Conservation (phyloP, 37 sponge, comb jelly and placozoan genomes). For the Oopsacas minuta region DNA sequence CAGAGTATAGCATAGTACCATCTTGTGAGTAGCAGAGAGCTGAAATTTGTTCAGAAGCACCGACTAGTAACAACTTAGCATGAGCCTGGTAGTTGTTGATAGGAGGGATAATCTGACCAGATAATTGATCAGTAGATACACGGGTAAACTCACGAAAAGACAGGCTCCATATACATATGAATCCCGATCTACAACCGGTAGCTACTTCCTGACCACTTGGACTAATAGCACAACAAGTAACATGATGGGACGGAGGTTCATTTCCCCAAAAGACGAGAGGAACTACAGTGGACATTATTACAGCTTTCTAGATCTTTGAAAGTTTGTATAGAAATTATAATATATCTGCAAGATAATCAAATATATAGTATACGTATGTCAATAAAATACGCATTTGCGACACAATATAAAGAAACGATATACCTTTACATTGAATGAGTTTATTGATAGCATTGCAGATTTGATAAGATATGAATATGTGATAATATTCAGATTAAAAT, state of each 20-base stretch:
- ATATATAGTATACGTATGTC: too few species aligned
- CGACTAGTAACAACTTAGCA: neutral
- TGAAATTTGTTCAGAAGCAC: neutral
- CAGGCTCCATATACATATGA: constrained; percentile 62
- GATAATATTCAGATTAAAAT: too few species aligned
- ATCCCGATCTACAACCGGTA: constrained; percentile 58
- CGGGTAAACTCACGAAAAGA: neutral
- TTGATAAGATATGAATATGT: too few species aligned
- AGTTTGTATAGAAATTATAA: too few species aligned
- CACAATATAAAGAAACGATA: too few species aligned
- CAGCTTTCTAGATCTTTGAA: neutral
- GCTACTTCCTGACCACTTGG: constrained; percentile 42
- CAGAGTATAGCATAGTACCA: neutral
- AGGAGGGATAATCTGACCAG: neutral
- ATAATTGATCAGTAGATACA: neutral
- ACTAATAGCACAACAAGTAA: constrained; percentile 43
- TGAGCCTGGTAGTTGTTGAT: constrained; percentile 15
- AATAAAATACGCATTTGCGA: too few species aligned
- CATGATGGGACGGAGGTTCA: constrained; percentile 47
- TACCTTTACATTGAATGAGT: too few species aligned
- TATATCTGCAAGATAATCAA: too few species aligned
- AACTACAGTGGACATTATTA: constrained; percentile 24
- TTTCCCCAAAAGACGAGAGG: constrained; percentile 80
- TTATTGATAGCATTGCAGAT: too few species aligned
- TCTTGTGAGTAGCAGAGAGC: constrained; percentile 9